phyloP scores from a whole-genome alignment of 2,888 invertebrate genomes.

The Anaspis maculata region DNA sequence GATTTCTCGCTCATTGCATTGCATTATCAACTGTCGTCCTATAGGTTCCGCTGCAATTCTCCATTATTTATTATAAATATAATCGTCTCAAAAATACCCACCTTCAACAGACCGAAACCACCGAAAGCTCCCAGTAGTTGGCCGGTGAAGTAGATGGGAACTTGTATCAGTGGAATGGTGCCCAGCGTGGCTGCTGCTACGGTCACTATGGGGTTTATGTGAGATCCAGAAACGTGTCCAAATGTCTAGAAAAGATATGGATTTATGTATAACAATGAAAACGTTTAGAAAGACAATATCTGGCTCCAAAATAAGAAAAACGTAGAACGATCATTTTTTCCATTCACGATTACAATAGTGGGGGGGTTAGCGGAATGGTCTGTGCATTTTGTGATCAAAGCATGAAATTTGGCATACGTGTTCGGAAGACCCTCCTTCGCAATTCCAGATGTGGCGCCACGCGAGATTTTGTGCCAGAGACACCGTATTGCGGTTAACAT shows the following conservation, averaged over 20 bases:
- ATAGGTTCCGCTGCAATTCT: not conserved
- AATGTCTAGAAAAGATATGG: conserved; percentile 49
- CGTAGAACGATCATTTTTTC: no score
- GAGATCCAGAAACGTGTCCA: conserved; percentile 70
- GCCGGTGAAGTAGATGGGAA: conserved; percentile 53
- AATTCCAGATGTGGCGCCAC: no score
- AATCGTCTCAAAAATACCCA: no score
- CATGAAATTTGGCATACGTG: no score
- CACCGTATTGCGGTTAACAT: no score
- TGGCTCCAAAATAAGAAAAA: conserved; percentile 1
- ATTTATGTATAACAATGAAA: not conserved
- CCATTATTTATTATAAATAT: not conserved
- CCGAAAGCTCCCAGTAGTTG: conserved; percentile 60
- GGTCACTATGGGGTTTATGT: conserved; percentile 70
- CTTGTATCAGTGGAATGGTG: conserved; percentile 46
- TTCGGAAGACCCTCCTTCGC: no score
- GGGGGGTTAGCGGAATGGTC: no score
- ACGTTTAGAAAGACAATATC: not conserved
- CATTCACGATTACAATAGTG: no score
- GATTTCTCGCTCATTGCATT: no score
- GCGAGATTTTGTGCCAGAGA: no score
- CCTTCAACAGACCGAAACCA: conserved; percentile 57
- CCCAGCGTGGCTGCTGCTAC: conserved; percentile 59
- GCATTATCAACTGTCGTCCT: no score
- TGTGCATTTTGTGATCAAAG: no score